phyloP scores from a whole-genome alignment of 2,888 invertebrate genomes.

The Brachyptera putata region DNA sequence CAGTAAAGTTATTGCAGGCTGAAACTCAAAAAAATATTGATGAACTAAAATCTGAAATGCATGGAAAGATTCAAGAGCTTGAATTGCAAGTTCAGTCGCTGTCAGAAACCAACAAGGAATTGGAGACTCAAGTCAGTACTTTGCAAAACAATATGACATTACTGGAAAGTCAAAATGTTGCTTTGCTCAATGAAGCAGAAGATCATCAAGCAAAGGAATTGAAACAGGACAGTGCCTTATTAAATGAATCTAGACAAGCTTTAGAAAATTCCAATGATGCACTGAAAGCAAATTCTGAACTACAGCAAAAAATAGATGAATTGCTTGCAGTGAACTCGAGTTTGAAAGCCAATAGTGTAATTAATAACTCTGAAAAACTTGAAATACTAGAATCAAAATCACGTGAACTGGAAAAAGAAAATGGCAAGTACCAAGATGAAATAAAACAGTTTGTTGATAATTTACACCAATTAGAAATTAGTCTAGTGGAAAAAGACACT shows the following conservation, averaged over 20 bases:
- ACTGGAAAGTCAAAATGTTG: neutral
- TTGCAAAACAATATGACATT: constrained; percentile 26
- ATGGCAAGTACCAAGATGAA: too few relatives aligned
- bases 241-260: neutral
- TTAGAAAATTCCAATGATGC: too few relatives aligned
- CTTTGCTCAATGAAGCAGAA: too few relatives aligned
- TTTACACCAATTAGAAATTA: too few relatives aligned
- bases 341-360: too few relatives aligned
- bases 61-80: constrained; percentile 33
- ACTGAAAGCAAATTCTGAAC: neutral
- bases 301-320: neutral
- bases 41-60: constrained; percentile 34
- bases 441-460: too few relatives aligned
- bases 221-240: neutral
- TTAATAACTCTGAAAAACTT: too few relatives aligned
- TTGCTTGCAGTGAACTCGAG: too few relatives aligned
- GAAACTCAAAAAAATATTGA: constrained; percentile 37
- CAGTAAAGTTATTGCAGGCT: constrained; percentile 36
- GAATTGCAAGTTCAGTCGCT: constrained; percentile 35
- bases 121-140: constrained; percentile 41
- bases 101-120: constrained; percentile 36
- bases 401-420: too few relatives aligned
- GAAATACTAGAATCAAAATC: too few relatives aligned
- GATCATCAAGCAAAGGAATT: neutral
- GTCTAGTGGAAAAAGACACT: too few relatives aligned